Conservation (phyloP, 2,797 vertebrate species). For the Gymnocypris eckloni region DNA sequence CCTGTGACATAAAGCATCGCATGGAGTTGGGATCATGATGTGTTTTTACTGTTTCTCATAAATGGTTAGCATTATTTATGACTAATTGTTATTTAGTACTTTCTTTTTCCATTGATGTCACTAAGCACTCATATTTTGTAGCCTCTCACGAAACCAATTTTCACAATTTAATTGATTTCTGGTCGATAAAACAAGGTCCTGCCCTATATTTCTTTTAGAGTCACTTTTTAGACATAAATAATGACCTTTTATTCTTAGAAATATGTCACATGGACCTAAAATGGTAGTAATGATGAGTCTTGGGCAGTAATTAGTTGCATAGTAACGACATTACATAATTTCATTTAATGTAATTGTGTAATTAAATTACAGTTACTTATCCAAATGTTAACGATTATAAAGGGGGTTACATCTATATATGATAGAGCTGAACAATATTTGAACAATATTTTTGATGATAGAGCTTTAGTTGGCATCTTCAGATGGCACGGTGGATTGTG, state of each 20-base stretch:
- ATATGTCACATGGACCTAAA: not conserved
- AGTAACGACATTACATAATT: not conserved
- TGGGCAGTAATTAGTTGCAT: not conserved
- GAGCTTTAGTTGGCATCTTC: no score
- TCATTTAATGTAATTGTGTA: no score
- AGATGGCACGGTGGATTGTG: no score
- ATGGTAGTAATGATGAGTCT: not conserved
- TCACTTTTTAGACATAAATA: not conserved
- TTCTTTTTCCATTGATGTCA: not conserved
- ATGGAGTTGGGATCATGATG: not conserved
- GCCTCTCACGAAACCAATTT: not conserved
- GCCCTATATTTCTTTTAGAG: not conserved
- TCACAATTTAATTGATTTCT: not conserved
- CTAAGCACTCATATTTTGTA: not conserved
- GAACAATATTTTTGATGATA: no score
- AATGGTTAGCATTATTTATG: not conserved
- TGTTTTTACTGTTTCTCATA: not conserved
- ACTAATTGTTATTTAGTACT: not conserved
- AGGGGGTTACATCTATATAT: not conserved
- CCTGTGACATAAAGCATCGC: slow-evolving; percentile 15
- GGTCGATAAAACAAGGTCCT: not conserved
- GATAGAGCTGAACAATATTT: no score
- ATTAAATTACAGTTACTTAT: no score
- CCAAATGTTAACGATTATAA: not conserved
- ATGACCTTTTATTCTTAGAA: not conserved